Evolutionary conservation across 2,797 vertebrate species (phyloP), one percentile per base, ranked within the genome.

Genomic region (Notolepis coatsorum): DNA sequence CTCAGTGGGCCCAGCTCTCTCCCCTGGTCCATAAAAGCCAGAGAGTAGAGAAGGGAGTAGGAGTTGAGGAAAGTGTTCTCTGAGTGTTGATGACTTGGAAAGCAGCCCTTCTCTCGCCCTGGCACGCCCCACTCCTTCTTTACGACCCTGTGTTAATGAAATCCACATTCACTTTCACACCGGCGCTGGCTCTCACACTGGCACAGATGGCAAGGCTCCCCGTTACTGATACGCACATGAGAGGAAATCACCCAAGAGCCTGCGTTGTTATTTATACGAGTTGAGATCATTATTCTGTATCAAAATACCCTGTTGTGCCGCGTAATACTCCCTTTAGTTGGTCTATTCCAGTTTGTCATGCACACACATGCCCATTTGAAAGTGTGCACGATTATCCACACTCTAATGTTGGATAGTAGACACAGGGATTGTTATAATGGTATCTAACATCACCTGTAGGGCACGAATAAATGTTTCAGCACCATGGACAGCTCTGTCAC

Each of bases 111-210:
- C 23, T 75, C 68, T n/a, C n/a, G n/a, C 81, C 15, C 81, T 91
- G 87, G 88, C 89, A 82, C 65, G 63, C 49, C 73, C 67, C 82
- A 71, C 64, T 54, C 55, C 62, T 60, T 55, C 72, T 89, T 81
- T 77, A 84, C 89, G 86, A 87, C 87, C 90, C 79, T 31, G 60
- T 75, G 77, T 82, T 91, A 91, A 94, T 93, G 91, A 91, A 94
- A 93, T 88, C 89, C 84, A 90, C 73, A 89, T 85, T 92, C 68
- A 82, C 67, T 77, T 76, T 74, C 64, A 38, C 65, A 73, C 62
- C 5, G 3, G 42, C 75, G 65, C 84, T 78, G 78, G 81, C 77
- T 48, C 82, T 89, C 68, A 54, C 48, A 53, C 62, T 76, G 76
- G 65, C 68, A 50, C 81, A 84, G 77, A 82, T 82, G 84, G 77